These are phyloP conservation scores for Sinocyclocheilus anophthalmus DNA, from an alignment of 2,113 vertebrate species.

Conservation along the genomic window DNA sequence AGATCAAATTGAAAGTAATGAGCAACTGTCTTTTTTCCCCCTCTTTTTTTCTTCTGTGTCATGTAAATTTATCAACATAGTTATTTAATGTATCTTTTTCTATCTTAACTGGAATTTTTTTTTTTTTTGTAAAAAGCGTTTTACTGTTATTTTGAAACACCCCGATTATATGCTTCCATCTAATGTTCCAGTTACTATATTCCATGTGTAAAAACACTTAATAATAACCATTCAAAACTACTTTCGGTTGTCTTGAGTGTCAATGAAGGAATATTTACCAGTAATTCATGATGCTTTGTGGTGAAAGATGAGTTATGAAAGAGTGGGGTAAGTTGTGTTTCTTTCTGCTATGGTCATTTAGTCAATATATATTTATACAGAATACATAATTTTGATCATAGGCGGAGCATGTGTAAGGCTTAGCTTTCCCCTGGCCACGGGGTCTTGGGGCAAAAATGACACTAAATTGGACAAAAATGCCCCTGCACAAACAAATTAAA, in stretches of 20 bases:
- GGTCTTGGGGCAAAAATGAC: too few relatives aligned
- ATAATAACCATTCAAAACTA: constrained; percentile 54
- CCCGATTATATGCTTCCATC: constrained; percentile 36
- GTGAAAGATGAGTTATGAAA: background rate
- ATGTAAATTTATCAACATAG: constrained; percentile 34
- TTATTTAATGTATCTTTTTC: constrained; percentile 41
- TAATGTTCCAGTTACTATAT: constrained; percentile 37
- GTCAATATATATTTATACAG: too few relatives aligned
- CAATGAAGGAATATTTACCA: background rate
- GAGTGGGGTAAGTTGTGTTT: background rate
- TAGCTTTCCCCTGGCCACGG: too few relatives aligned
- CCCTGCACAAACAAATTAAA: too few relatives aligned
- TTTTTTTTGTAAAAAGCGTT: constrained; percentile 54
- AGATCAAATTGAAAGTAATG: background rate
- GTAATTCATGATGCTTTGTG: background rate
- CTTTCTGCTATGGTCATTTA: background rate
- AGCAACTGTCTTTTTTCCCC: background rate
- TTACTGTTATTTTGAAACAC: constrained; percentile 45
- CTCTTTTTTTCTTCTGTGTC: background rate
- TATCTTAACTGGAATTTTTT: constrained; percentile 42
- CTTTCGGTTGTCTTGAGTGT: constrained; percentile 49
- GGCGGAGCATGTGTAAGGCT: too few relatives aligned
- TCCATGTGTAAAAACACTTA: constrained; percentile 58
- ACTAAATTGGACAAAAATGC: too few relatives aligned
- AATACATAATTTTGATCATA: too few relatives aligned